A percentile compares a stretch with the other conserved stretches of the same genome.
These are phyloP conservation scores for Lochmaea capreae DNA, from an alignment of 2,888 invertebrate genomes.

Conservation along the genomic window DNA sequence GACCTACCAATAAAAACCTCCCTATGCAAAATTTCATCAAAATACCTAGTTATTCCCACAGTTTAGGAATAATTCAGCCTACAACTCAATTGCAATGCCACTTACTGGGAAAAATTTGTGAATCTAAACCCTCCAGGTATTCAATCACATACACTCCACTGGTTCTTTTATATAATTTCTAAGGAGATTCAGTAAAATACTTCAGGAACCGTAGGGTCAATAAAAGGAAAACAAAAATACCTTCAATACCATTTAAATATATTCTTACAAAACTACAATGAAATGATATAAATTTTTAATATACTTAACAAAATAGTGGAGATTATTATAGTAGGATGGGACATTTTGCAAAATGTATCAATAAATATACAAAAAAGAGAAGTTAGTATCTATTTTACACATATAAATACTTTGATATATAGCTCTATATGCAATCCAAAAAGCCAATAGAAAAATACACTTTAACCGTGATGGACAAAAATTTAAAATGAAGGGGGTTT, in stretches of 20 bases:
- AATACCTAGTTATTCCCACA: too few relatives aligned
- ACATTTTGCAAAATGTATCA: constrained; percentile 27
- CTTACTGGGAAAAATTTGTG: too few relatives aligned
- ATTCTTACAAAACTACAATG: constrained; percentile 29
- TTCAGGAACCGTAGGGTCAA: too few relatives aligned
- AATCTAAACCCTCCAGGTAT: too few relatives aligned
- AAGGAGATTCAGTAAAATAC: too few relatives aligned
- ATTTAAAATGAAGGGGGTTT: constrained; percentile 31
- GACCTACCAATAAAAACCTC: too few relatives aligned
- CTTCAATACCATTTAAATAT: not conserved
- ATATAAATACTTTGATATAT: constrained; percentile 22
- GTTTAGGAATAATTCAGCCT: too few relatives aligned
- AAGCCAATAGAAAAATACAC: constrained; percentile 33
- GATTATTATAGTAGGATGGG: constrained; percentile 16
- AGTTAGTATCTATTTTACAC: constrained; percentile 11
- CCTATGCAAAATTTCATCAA: too few relatives aligned
- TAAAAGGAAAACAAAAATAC: not conserved
- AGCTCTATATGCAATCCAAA: constrained; percentile 28
- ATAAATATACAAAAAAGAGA: constrained; percentile 4
- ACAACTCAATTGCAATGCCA: too few relatives aligned
- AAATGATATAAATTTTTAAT: constrained; percentile 20
- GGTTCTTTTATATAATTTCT: not conserved
- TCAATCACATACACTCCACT: too few relatives aligned
- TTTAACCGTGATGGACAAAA: constrained; percentile 22
- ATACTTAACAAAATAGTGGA: constrained; percentile 26